phyloP scores from a whole-genome alignment of 1,140 invertebrate genomes.

The Drosophila orena region DNA sequence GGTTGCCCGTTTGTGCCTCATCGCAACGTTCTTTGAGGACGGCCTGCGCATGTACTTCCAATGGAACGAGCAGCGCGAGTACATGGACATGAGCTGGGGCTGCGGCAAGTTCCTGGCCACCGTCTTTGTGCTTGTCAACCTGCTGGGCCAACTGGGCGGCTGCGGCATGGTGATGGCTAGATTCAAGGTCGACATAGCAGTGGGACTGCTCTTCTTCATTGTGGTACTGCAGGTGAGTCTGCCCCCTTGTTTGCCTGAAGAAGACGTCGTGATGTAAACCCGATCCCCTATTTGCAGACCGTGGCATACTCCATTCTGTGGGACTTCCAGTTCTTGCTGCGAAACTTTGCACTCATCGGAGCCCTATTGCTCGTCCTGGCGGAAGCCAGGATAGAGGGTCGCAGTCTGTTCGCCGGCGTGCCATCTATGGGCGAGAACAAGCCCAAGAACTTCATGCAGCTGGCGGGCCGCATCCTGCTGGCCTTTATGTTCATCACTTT shows the following conservation, averaged over 20 bases:
- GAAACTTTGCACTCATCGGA: slow-evolving; percentile 98
- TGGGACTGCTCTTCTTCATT: slow-evolving; percentile 97
- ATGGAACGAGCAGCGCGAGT: slow-evolving; percentile 99
- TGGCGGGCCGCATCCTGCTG: slow-evolving; percentile 97
- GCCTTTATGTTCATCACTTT: slow-evolving; percentile 99
- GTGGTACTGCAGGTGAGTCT: slow-evolving; percentile 94
- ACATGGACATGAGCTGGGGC: slow-evolving; percentile 99
- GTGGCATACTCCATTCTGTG: slow-evolving; percentile 99
- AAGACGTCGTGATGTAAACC: not conserved
- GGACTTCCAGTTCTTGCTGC: slow-evolving; percentile 98
- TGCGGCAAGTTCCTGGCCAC: slow-evolving; percentile 96
- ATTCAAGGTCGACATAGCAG: slow-evolving; percentile 97
- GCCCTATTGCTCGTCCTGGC: slow-evolving; percentile 97
- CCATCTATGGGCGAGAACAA: slow-evolving; percentile 98
- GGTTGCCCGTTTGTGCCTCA: slow-evolving; percentile 97
- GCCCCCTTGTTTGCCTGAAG: not conserved
- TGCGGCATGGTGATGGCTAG: slow-evolving; percentile 97
- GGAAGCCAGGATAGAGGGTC: slow-evolving; percentile 96
- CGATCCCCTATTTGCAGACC: slow-evolving; percentile 87
- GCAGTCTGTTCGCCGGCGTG: slow-evolving; percentile 98
- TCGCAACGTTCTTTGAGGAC: slow-evolving; percentile 99
- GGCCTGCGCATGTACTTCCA: slow-evolving; percentile 99
- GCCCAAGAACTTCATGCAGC: slow-evolving; percentile 98
- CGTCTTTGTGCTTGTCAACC: slow-evolving; percentile 96
- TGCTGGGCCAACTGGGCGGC: slow-evolving; percentile 97